Base-by-base conservation (phyloP, 1,140 invertebrate species). In the Scylla paramamosain region DNA sequence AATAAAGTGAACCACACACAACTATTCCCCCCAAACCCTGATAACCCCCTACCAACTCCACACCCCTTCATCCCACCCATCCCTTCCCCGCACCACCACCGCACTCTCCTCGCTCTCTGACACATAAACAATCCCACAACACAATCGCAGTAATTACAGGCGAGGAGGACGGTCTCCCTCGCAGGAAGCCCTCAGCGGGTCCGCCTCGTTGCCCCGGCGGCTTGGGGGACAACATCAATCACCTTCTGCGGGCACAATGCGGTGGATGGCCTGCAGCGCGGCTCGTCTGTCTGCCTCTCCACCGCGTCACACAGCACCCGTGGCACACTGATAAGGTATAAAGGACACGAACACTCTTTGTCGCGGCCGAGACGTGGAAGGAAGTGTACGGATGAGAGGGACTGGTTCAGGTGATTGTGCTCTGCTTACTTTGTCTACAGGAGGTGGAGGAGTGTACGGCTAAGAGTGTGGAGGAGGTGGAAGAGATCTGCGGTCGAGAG, bases 131-230 rank as follows among this genome's bases (percentile, higher is more conserved):
- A 91, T 59, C 45, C 89, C 88, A 91, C 32, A 39, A 91, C 46
- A 91, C 89, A 91, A 91, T 91, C 89, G 89, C 46, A n/a, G 89
- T 91, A 91, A 91, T 91, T 91, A 91, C 89, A 91, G 10, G 4
- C 39, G 45, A 3, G 88, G 20, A n/a, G 45, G 88, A 48, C 10
- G 48, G 39, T 28, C 88, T 48, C 39, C 25, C n/a, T 32, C 86
- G 31, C 31, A 46, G 86, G 86, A 32, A 88, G 86, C 29, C 45
- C 86, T 46, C 45, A 32, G 31, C 20, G 86, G 86, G 86, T 39
- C 86, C 16, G 16, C 86, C 31, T 32, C 31, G 86, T 20, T 45
- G 86, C 29, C 88, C 88, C 67, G n/a, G 4, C 45, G 39, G 88
- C 32, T 45, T 39, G 39, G 12, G 45, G 39, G 88, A 90, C 88